A percentile compares a stretch with the other conserved stretches of the same genome.
phyloP scores from a whole-genome alignment of 2,113 vertebrate genomes.

The Athene noctua region DNA sequence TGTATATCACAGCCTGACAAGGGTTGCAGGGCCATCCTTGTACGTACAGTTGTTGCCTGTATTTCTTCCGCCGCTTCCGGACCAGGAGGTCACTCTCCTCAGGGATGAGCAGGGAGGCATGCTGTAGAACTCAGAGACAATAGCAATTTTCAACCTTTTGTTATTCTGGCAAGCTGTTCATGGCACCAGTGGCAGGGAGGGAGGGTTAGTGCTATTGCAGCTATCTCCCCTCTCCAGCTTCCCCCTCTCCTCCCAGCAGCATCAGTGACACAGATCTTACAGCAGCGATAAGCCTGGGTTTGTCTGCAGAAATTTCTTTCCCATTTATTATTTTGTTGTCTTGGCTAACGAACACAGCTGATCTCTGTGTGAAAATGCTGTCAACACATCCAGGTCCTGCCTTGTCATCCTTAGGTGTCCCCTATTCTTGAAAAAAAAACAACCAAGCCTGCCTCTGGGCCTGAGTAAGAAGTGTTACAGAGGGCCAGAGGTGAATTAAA shows the following conservation, averaged over 20 bases:
- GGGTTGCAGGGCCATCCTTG: constrained; percentile 4
- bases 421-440: background rate
- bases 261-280: constrained; percentile 34
- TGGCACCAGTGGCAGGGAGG: background rate
- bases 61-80: background rate
- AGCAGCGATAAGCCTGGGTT: constrained; percentile 15
- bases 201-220: background rate
- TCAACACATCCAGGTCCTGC: background rate
- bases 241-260: background rate
- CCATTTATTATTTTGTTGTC: constrained; percentile 45
- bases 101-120: background rate
- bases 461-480: background rate
- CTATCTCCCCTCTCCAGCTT: constrained; percentile 34
- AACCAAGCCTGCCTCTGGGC: background rate
- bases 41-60: background rate
- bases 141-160: background rate
- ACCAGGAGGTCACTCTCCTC: background rate
- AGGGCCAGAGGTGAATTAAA: background rate
- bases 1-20: constrained; percentile 16
- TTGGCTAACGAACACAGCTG: constrained; percentile 35
- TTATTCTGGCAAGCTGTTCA: constrained; percentile 4
- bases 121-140: background rate
- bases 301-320: constrained; percentile 12
- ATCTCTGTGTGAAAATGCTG: constrained; percentile 29
- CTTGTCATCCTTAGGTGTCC: background rate